Conservation (phyloP, 2,113 vertebrate species). For the Scortum barcoo region DNA sequence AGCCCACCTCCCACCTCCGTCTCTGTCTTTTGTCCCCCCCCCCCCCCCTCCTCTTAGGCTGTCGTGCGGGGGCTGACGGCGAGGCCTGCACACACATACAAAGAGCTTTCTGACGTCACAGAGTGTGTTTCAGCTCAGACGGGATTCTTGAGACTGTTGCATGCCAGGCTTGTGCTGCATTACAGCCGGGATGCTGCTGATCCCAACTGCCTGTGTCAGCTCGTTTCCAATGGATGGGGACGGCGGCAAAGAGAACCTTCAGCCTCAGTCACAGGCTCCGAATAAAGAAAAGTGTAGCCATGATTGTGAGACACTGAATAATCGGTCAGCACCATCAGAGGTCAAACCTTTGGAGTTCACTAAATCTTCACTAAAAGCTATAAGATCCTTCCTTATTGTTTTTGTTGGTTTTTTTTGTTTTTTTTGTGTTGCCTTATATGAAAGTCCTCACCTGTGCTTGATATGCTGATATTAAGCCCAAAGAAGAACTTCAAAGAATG, state of each 20-base stretch:
- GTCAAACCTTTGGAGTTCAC: too few relatives aligned
- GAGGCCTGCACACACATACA: constrained; percentile 49
- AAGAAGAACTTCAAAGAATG: neutral
- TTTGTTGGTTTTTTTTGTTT: neutral
- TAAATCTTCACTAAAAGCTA: too few relatives aligned
- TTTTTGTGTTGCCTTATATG: neutral
- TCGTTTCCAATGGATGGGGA: neutral
- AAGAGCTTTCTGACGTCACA: constrained; percentile 68
- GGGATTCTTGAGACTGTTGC: constrained; percentile 68
- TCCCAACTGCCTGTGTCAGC: constrained; percentile 1
- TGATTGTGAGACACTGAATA: neutral
- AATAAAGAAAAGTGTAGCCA: neutral
- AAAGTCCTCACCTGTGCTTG: neutral
- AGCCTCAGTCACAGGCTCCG: neutral
- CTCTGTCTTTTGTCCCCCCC: constrained; percentile 17
- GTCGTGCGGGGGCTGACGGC: constrained; percentile 64
- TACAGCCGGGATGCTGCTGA: constrained; percentile 32
- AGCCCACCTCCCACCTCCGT: constrained; percentile 54
- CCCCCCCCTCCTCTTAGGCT: constrained; percentile 45
- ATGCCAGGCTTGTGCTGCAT: constrained; percentile 31
- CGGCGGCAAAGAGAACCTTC: neutral
- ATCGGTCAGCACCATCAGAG: too few relatives aligned
- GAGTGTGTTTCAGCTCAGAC: constrained; percentile 44
- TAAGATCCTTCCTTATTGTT: neutral
- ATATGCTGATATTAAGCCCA: neutral